Percentiles rank a stretch among this genome's conserved stretches.
These are phyloP conservation scores for Idaea aversata DNA, from an alignment of 2,888 invertebrate species.

Conservation along the genomic window DNA sequence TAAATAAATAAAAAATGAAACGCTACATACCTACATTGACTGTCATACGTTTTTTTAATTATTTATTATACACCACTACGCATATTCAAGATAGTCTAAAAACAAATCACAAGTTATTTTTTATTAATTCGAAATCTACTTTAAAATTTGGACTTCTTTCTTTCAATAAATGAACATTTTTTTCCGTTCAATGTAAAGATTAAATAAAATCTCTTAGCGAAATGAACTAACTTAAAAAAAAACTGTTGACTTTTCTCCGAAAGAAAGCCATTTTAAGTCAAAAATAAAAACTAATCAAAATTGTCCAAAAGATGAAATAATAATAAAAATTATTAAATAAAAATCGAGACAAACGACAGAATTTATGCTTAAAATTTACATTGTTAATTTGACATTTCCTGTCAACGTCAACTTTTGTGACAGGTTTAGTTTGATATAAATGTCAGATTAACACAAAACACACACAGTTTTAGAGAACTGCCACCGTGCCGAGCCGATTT, in stretches of 20 bases:
- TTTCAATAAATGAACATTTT: conserved; percentile 20
- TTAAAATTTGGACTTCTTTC: conserved; percentile 25
- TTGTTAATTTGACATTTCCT: conserved; percentile 20
- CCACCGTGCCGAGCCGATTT: conserved; percentile 32
- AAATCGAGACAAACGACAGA: not conserved
- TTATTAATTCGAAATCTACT: conserved; percentile 5
- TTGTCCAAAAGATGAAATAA: not conserved
- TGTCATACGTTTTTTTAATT: conserved; percentile 23
- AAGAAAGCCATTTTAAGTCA: not conserved
- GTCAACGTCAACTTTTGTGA: not conserved
- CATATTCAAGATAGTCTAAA: conserved; percentile 18
- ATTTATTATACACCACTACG: conserved; percentile 28
- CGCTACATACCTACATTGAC: conserved; percentile 25
- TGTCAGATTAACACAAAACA: conserved; percentile 25
- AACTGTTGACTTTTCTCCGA: not conserved
- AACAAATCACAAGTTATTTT: conserved; percentile 6
- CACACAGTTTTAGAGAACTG: conserved; percentile 31
- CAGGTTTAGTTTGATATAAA: conserved; percentile 12
- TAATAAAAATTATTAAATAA: not conserved
- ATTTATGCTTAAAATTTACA: conserved; percentile 7
- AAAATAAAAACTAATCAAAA: not conserved
- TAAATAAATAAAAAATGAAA: conserved; percentile 25
- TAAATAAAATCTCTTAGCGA: no score
- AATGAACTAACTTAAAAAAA: conserved; percentile 25
- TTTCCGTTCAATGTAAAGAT: conserved; percentile 7